Evolutionary conservation across 2,888 invertebrate species (phyloP), one percentile per base, ranked within the genome.

Genomic region (Anorthoa munda): DNA sequence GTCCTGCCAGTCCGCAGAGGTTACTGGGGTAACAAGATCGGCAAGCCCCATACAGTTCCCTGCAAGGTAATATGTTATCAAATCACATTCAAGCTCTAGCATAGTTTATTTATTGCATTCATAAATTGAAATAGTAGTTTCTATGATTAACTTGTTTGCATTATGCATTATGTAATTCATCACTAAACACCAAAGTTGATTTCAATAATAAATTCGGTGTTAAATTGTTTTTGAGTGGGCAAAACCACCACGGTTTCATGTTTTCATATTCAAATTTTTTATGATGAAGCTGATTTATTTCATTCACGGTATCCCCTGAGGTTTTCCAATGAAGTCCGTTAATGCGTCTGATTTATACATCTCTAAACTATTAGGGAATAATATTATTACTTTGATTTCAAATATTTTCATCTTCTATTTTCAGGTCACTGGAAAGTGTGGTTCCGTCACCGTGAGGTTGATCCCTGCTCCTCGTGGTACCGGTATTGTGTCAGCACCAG

Each of bases 21-120:
- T 67, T 99, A 99, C 95, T 99, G 99, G 99, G 99, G 99, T 93
- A 99, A 99, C 97, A 99, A 99, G 97, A 99, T 99, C 91, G 99
- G 99, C 91, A 99, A 99, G 92, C 99, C 99, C 56, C 99, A 99
- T 93, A 99, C 99, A 21, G 99, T 99, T 55, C 99, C 99, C 71
- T 99, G 99, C 98, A 99, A 99, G 97, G 98, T 98, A 96, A 80
- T 59, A 64, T 48, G 15, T 48, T 48, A 11, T 5, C n/a, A n/a
- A n/a, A n/a, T 17, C 23, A 9, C 48, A 55, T 64, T 31, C 4
- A n/a, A 55, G n/a, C 63, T 13, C 12, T 7, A 39, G 7, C 39
- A 39, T 39, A 39, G 39, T 15, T 17, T n/a, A 31, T 26, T 53
- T 5, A 77, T 46, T 39, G 1, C 61, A 53, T 58, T 51, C 67